phyloP scores from a whole-genome alignment of 2,113 vertebrate genomes.

The Thalassoma bifasciatum region DNA sequence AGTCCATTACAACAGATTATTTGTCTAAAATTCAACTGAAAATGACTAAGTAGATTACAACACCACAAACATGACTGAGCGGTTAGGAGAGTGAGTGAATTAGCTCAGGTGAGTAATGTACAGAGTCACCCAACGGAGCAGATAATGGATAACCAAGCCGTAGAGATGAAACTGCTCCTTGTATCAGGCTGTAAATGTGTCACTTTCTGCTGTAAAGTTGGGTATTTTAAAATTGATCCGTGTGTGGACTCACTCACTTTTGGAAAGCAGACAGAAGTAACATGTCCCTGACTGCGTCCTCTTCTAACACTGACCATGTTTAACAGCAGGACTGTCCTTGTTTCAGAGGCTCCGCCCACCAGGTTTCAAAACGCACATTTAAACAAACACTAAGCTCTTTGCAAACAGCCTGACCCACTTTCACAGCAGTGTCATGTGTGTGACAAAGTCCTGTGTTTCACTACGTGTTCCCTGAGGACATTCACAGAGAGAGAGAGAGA shows the following conservation, averaged over 20 bases:
- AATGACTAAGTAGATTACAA: no score
- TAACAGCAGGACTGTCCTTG: slow-evolving; percentile 34
- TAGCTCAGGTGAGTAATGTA: not conserved
- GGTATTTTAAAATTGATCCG: not conserved
- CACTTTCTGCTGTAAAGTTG: no score
- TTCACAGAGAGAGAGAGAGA: not conserved
- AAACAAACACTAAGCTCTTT: slow-evolving; percentile 53
- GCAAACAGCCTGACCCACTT: slow-evolving; percentile 66
- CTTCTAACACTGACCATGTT: slow-evolving; percentile 23
- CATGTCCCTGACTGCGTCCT: not conserved
- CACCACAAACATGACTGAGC: no score
- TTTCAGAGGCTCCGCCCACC: slow-evolving; percentile 47
- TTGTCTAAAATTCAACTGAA: no score
- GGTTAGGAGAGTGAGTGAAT: no score
- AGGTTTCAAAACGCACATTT: slow-evolving; percentile 38
- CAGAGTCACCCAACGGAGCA: not conserved
- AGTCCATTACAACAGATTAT: no score
- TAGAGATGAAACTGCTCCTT: not conserved
- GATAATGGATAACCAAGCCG: not conserved
- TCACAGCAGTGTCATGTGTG: slow-evolving; percentile 44
- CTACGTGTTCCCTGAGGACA: slow-evolving; percentile 26
- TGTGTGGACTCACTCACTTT: not conserved
- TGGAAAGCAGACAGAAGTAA: no score
- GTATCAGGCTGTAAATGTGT: not conserved
- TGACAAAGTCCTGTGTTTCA: slow-evolving; percentile 55